Percentiles rank a stretch among this genome's conserved stretches.
Conservation (phyloP, 2,888 invertebrate species). For the Hylaea fasciaria region DNA sequence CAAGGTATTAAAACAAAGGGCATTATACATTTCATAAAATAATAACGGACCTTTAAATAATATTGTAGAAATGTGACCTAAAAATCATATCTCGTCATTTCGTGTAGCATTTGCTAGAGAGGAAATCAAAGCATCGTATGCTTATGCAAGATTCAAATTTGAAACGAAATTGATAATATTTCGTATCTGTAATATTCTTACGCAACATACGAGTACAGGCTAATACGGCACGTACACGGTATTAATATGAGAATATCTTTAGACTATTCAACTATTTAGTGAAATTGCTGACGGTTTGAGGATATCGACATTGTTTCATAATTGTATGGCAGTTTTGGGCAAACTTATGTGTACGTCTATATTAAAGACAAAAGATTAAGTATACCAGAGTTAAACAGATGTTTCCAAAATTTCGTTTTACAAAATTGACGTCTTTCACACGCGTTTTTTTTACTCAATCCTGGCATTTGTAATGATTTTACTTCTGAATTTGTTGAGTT, state of each 20-base stretch:
- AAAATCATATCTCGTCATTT: neutral
- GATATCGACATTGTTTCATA: slow-evolving; percentile 51
- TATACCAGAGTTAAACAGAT: no score
- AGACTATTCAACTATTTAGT: slow-evolving; percentile 51
- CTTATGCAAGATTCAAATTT: neutral
- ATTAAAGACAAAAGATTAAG: neutral
- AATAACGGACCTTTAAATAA: no score
- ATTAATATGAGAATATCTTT: slow-evolving; percentile 20
- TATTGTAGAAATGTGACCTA: neutral
- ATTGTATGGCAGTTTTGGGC: slow-evolving; percentile 40
- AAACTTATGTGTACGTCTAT: slow-evolving; percentile 20
- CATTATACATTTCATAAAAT: no score
- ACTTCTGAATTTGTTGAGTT: no score
- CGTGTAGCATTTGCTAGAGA: no score
- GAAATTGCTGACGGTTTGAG: slow-evolving; percentile 39
- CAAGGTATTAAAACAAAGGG: no score
- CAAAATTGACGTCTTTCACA: no score
- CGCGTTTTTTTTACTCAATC: no score
- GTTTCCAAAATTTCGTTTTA: no score
- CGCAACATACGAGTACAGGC: neutral
- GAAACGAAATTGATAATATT: slow-evolving; percentile 1
- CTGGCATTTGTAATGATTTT: no score
- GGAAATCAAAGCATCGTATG: neutral
- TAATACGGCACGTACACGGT: slow-evolving; percentile 1
- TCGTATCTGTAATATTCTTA: slow-evolving; percentile 12